Conservation (phyloP, 2,797 vertebrate genomes). For the Artibeus jamaicensis region DNA sequence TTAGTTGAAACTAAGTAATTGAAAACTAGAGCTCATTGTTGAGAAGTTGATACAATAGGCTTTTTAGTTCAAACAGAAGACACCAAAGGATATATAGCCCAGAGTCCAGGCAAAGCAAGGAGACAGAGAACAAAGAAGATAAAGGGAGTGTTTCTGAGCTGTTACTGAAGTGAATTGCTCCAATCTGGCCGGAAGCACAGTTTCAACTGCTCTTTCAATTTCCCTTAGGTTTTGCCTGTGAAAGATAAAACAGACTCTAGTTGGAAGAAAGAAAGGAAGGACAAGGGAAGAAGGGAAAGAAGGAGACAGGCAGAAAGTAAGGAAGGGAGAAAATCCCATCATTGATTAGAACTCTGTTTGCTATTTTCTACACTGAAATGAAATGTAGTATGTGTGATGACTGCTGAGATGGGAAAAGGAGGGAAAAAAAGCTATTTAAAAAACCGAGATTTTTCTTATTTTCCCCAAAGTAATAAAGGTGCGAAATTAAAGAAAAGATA, state of each 20-base stretch:
- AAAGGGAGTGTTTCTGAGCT: not conserved
- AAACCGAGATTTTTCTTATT: not conserved
- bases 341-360: not conserved
- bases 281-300: not conserved
- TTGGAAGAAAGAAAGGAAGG: not conserved
- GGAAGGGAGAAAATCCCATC: not conserved
- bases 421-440: accelerated
- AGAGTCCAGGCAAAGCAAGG: not conserved
- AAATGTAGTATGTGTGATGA: not conserved
- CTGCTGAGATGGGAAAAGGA: not conserved
- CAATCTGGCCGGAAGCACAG: not conserved
- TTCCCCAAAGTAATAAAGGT: not conserved
- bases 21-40: not conserved
- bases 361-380: not conserved
- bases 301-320: not conserved
- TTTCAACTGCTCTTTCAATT: not conserved
- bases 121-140: not conserved
- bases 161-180: not conserved
- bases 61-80: not conserved
- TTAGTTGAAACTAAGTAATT: not conserved
- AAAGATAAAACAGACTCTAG: not conserved
- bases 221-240: not conserved
- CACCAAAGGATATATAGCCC: not conserved
- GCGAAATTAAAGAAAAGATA: not conserved
- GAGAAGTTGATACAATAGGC: not conserved